Evolutionary conservation across 1,140 invertebrate genomes (phyloP).

Genomic region (Pachyrhynchus sulphureomaculatus): DNA sequence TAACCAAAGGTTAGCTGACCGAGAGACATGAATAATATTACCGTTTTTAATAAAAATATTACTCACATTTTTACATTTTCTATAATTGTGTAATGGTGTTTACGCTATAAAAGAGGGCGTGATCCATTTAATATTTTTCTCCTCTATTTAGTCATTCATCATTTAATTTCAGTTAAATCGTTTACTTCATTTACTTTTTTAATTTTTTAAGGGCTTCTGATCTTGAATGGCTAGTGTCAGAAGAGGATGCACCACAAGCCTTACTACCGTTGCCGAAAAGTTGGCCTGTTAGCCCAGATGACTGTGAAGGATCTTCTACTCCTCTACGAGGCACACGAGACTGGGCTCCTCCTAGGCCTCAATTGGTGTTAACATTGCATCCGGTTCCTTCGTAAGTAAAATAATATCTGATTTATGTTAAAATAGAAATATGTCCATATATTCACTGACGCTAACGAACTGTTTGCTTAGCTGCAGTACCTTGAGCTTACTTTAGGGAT

Average conservation of each 20-base stretch:
- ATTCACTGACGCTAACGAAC: too few species aligned
- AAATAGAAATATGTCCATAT: not conserved
- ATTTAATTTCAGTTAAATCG: not conserved
- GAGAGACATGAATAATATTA: too few species aligned
- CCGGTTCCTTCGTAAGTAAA: slow-evolving; percentile 64
- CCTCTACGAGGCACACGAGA: slow-evolving; percentile 71
- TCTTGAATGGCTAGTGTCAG: slow-evolving; percentile 80
- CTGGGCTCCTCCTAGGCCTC: slow-evolving; percentile 83
- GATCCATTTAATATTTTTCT: too few species aligned
- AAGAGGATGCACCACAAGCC: slow-evolving; percentile 76
- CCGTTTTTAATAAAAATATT: too few species aligned
- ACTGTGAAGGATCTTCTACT: slow-evolving; percentile 53
- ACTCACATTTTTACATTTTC: too few species aligned
- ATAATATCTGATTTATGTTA: not conserved
- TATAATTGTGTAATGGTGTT: too few species aligned
- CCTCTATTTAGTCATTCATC: too few species aligned
- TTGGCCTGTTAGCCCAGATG: slow-evolving; percentile 65
- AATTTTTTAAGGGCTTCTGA: slow-evolving; percentile 64
- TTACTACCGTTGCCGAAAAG: slow-evolving; percentile 75
- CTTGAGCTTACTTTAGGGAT: too few species aligned
- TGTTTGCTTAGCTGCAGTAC: too few species aligned
- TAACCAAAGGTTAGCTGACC: too few species aligned
- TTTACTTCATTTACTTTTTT: not conserved
- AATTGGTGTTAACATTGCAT: slow-evolving; percentile 83
- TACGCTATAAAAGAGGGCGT: too few species aligned